phyloP scores from a whole-genome alignment of 2,888 invertebrate genomes.

The Dioctria rufipes region DNA sequence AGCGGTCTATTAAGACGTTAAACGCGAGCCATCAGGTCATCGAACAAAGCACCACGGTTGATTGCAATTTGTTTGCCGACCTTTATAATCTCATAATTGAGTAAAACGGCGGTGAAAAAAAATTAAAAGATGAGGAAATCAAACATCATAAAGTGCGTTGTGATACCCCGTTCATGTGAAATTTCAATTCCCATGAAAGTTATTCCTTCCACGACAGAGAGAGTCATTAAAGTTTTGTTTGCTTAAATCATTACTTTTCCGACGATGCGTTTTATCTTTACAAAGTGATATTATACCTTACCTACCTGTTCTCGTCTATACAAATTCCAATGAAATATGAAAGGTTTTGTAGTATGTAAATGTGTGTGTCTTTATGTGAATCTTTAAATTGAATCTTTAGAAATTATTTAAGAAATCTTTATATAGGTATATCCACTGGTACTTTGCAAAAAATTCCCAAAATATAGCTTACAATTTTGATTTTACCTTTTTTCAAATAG shows the following conservation, averaged over 20 bases:
- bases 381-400: too few species aligned
- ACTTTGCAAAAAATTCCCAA: too few species aligned
- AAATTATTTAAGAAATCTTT: too few species aligned
- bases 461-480: too few species aligned
- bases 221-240: constrained; percentile 55
- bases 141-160: constrained; percentile 68
- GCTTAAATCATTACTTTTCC: constrained; percentile 20
- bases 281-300: neutral
- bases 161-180: constrained; percentile 49
- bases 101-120: constrained; percentile 68
- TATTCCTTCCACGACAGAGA: constrained; percentile 46
- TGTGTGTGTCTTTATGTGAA: too few species aligned
- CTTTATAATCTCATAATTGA: constrained; percentile 48
- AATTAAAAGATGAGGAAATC: constrained; percentile 70
- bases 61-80: constrained; percentile 43
- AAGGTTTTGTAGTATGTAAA: too few species aligned
- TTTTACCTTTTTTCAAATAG: too few species aligned
- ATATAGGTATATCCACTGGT: too few species aligned
- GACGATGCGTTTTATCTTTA: constrained; percentile 39
- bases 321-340: too few species aligned
- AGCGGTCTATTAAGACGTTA: constrained; percentile 21
- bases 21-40: constrained; percentile 5
- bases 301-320: too few species aligned
- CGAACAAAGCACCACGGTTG: constrained; percentile 21
- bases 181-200: constrained; percentile 57